phyloP scores from a whole-genome alignment of 1,140 invertebrate species.

The Cephus cinctus region DNA sequence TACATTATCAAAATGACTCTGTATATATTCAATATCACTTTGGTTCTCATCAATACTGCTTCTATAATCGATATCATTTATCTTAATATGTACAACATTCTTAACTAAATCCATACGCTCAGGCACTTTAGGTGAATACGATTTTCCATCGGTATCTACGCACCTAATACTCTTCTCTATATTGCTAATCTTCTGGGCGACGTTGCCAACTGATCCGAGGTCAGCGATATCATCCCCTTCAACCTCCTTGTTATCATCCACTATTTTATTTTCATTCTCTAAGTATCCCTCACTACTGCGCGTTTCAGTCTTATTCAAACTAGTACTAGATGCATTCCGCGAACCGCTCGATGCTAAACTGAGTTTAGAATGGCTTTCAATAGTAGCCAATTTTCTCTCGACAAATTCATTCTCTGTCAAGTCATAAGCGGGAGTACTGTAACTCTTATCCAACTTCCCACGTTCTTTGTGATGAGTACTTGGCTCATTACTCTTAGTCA shows the following conservation, averaged over 20 bases:
- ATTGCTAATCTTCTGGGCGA: slow-evolving; percentile 28
- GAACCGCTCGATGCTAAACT: slow-evolving; percentile 2
- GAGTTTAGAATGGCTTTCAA: slow-evolving; percentile 7
- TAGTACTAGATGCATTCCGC: slow-evolving; percentile 25
- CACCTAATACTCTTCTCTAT: slow-evolving; percentile 26
- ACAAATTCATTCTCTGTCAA: slow-evolving; percentile 52
- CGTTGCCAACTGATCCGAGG: slow-evolving; percentile 17
- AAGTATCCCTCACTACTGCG: slow-evolving; percentile 14
- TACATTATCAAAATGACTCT: too few relatives aligned
- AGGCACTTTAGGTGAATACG: slow-evolving; percentile 12
- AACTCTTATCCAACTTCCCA: slow-evolving; percentile 70
- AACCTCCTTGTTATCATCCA: background rate
- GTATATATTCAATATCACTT: slow-evolving; percentile 27
- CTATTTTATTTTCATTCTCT: slow-evolving; percentile 15
- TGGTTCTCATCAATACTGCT: slow-evolving; percentile 23
- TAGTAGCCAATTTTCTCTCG: slow-evolving; percentile 15
- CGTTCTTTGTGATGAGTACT: slow-evolving; percentile 38
- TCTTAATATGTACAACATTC: slow-evolving; percentile 8
- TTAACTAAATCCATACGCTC: slow-evolving; percentile 16
- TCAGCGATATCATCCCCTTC: slow-evolving; percentile 3
- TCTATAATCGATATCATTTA: slow-evolving; percentile 13
- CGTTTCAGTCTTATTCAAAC: slow-evolving; percentile 32
- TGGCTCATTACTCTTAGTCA: slow-evolving; percentile 11
- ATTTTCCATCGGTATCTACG: slow-evolving; percentile 10
- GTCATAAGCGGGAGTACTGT: slow-evolving; percentile 76